Percentiles rank a stretch among this genome's conserved stretches.
Conservation (phyloP, 2,113 vertebrate species). For the Ursus arctos region DNA sequence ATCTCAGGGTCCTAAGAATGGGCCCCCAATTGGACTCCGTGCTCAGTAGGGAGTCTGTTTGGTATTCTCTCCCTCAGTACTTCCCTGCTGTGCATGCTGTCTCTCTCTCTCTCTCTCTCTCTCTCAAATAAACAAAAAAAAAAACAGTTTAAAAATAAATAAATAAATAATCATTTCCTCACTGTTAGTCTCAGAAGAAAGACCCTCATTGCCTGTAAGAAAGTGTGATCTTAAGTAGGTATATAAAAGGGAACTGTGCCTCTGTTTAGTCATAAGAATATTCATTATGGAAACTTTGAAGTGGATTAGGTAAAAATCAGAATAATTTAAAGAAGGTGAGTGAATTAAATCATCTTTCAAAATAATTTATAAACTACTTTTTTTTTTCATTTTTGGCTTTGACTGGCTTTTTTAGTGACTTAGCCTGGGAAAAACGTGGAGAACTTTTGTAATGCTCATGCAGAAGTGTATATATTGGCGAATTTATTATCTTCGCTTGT, state of each 20-base stretch:
- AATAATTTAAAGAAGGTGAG: not conserved
- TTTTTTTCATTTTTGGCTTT: conserved; percentile 9
- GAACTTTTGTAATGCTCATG: not conserved
- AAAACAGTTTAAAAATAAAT: not conserved
- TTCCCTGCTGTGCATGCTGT: not conserved
- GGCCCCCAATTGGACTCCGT: not conserved
- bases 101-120: no score
- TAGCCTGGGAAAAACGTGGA: not conserved
- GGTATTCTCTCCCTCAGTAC: not conserved
- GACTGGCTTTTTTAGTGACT: conserved; percentile 12
- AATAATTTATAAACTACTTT: conserved; percentile 23
- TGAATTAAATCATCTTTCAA: conserved; percentile 5
- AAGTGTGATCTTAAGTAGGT: not conserved
- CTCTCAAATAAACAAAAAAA: not conserved
- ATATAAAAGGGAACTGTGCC: not conserved
- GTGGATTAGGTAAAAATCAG: not conserved
- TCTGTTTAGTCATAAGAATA: not conserved
- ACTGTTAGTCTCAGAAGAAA: not conserved
- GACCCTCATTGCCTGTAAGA: not conserved
- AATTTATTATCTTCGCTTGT: not conserved
- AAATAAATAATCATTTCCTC: not conserved
- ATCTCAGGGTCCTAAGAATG: not conserved
- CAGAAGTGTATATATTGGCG: not conserved
- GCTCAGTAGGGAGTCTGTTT: not conserved
- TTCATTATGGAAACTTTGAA: not conserved